Conservation (phyloP, 2,888 invertebrate genomes). For the Orchesella flavescens region DNA sequence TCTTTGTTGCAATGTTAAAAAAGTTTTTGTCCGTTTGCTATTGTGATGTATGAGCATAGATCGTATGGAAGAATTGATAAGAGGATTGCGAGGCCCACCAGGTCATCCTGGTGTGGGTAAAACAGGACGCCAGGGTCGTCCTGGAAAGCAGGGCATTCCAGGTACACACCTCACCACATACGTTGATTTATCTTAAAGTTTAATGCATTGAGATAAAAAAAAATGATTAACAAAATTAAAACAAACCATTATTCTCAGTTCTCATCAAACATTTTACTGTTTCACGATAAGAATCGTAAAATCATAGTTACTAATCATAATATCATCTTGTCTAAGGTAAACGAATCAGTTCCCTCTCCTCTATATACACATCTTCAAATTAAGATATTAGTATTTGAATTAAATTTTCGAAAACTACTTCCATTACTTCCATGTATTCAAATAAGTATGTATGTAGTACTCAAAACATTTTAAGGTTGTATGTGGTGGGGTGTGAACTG, state of each 20-base stretch:
- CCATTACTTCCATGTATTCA: not conserved
- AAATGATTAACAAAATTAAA: no score
- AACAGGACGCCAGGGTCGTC: slow-evolving; percentile 75
- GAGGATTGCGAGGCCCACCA: slow-evolving; percentile 81
- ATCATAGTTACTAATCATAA: not conserved
- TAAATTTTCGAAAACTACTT: not conserved
- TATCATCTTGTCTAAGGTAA: slow-evolving; percentile 17
- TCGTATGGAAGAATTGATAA: slow-evolving; percentile 78
- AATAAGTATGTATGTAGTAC: slow-evolving; percentile 10
- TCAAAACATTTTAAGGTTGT: not conserved
- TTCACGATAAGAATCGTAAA: not conserved
- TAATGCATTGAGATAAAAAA: no score
- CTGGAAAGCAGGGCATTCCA: slow-evolving; percentile 78
- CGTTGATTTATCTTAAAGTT: not conserved
- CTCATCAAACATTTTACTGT: no score
- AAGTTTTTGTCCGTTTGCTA: slow-evolving; percentile 24
- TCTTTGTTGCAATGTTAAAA: slow-evolving; percentile 25
- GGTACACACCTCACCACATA: slow-evolving; percentile 74
- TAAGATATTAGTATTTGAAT: not conserved
- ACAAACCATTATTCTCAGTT: no score
- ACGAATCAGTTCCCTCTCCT: slow-evolving; percentile 45
- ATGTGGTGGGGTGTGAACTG: slow-evolving; percentile 16
- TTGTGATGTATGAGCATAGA: slow-evolving; percentile 74
- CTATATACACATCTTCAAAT: not conserved
- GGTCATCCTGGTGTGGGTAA: slow-evolving; percentile 80